A percentile compares a stretch with the other conserved stretches of the same genome.
phyloP scores from a whole-genome alignment of 2,888 invertebrate species.

The Portevinia maculata region DNA sequence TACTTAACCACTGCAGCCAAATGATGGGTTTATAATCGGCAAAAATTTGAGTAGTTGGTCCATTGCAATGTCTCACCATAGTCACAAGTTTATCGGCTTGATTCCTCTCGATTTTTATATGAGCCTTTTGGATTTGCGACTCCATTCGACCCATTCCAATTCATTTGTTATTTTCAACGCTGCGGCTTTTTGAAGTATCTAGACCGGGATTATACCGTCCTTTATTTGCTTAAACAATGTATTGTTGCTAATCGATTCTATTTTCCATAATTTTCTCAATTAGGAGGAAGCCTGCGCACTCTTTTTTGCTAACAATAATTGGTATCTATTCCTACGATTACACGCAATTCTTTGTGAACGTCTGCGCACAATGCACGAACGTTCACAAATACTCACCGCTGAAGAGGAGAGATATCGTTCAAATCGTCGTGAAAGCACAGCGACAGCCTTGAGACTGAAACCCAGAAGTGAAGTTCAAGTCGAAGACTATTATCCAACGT shows the following conservation, averaged over 20 bases:
- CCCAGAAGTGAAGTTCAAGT: conserved; percentile 93
- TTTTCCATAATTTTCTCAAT: background rate
- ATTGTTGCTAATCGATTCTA: background rate
- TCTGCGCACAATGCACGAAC: conserved; percentile 91
- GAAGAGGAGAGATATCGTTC: conserved; percentile 87
- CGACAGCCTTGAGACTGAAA: conserved; percentile 91
- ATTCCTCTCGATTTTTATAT: too few species aligned
- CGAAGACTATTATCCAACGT: conserved; percentile 94
- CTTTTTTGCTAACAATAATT: conserved; percentile 97
- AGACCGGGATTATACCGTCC: too few species aligned
- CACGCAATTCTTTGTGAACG: conserved; percentile 97
- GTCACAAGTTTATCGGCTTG: too few species aligned
- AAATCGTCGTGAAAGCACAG: conserved; percentile 88
- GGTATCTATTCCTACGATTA: conserved; percentile 97
- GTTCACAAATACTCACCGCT: conserved; percentile 87
- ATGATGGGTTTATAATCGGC: too few species aligned
- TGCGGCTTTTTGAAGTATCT: too few species aligned
- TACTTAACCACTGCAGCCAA: too few species aligned
- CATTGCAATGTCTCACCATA: too few species aligned
- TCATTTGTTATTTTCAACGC: too few species aligned
- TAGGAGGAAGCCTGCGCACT: conserved; percentile 90
- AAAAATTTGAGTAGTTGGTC: too few species aligned
- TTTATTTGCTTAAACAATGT: too few species aligned
- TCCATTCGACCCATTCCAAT: too few species aligned
- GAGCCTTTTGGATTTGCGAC: too few species aligned